Evolutionary conservation across 2,888 invertebrate species (phyloP), one percentile per base, ranked within the genome.

Genomic region (Patella ulyssiponensis): DNA sequence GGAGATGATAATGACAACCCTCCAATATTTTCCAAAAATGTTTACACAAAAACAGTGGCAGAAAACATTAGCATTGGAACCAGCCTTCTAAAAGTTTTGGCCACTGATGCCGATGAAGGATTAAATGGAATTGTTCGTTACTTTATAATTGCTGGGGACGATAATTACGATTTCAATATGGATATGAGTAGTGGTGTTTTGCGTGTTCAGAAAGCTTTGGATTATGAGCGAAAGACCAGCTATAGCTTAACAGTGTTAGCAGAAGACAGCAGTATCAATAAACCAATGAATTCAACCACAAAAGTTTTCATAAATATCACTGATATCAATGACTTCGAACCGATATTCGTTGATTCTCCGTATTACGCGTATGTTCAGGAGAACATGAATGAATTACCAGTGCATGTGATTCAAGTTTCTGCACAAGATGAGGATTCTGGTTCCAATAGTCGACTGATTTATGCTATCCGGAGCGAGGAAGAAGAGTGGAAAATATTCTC

Each of bases 281-380:
- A 89, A 51, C 73, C 90, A 33, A 90, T 95, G 94, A 90, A 96
- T 95, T 93, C 95, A 94, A 78, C 96, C 95, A 85, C 93, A 74
- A 88, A 92, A 82, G 94, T 97, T 86, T 94, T 95, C 80, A 96
- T 98, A 88, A 94, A 94, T 78, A 95, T 98, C 76, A 94, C 95
- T 84, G 97, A 98, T 92, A 96, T 97, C 89, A 98, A 98, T 92
- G 98, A 98, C 93, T 97, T 97, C 90, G 95, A 96, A 53, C 98
- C 98, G 71, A 95, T 96, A 71, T 98, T 98, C 92, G 93, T 96
- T 85, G 96, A 98, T 92, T 97, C 97, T n/a, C 98, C 98, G 0
- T 98, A 97, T 92, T 93, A 96, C 89, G 96, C 97, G 5, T 95
- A 96, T 91, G 97, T 98, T 78, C 96, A 97, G 95, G 98, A 98